Conservation (phyloP, 2,113 vertebrate genomes). For the Illadopsis cleaveri region DNA sequence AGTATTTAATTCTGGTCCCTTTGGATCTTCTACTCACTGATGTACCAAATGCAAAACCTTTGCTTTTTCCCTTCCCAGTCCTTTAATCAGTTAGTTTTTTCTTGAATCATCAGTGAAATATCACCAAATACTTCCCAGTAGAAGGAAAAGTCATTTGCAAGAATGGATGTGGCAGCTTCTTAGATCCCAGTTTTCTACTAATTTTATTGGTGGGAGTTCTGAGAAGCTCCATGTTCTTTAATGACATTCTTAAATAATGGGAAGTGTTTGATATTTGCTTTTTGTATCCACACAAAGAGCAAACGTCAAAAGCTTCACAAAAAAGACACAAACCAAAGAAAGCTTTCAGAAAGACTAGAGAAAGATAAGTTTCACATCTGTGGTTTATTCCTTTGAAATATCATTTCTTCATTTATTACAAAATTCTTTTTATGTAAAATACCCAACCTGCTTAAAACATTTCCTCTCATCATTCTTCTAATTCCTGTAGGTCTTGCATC, state of each 20-base stretch:
- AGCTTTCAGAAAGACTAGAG: neutral
- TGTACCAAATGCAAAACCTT: neutral
- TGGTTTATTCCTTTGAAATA: neutral
- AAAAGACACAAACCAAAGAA: neutral
- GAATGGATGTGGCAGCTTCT: neutral
- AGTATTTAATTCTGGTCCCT: neutral
- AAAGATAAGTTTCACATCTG: neutral
- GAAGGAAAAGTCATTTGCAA: neutral
- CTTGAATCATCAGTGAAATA: neutral
- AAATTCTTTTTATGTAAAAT: neutral
- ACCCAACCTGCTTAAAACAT: neutral
- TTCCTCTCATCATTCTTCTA: neutral
- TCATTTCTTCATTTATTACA: neutral
- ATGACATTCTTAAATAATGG: neutral
- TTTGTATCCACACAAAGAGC: neutral
- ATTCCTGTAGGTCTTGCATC: neutral
- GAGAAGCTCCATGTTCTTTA: neutral
- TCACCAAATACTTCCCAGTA: neutral
- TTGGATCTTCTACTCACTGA: neutral
- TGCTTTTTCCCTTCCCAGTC: neutral
- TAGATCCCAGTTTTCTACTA: neutral
- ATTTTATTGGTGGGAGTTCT: neutral
- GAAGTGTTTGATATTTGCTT: neutral
- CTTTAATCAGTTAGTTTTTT: neutral
- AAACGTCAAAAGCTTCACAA: neutral